Evolutionary conservation across 2,797 vertebrate genomes (phyloP).

Genomic region (Meriones psammophilus): DNA sequence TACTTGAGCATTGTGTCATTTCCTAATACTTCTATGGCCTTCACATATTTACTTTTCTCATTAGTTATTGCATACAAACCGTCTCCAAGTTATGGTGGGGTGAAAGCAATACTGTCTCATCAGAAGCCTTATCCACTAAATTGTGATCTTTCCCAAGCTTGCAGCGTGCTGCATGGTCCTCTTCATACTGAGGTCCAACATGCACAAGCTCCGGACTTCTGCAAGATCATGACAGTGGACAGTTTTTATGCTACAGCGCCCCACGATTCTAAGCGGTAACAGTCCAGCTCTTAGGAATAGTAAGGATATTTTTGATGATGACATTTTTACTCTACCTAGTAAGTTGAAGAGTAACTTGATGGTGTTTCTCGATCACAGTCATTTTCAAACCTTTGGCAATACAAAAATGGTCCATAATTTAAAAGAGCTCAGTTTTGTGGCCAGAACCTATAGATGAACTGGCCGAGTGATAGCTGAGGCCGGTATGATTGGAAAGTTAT

Average conservation of each 20-base stretch:
- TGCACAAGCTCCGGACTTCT: not conserved
- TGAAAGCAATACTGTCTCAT: not conserved
- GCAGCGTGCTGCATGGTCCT: too few relatives aligned
- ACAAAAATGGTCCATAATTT: not conserved
- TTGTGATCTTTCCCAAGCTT: not conserved
- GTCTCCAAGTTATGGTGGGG: not conserved
- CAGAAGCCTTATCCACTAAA: not conserved
- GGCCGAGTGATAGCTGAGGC: not conserved
- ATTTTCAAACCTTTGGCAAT: conserved; percentile 29
- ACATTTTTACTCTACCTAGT: not conserved
- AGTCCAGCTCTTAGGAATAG: too few relatives aligned
- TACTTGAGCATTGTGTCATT: not conserved
- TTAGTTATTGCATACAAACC: not conserved
- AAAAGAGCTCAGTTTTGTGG: not conserved
- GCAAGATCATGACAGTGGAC: not conserved
- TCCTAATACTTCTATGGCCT: not conserved
- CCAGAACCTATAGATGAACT: not conserved
- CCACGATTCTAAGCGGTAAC: not conserved
- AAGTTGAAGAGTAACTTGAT: not conserved
- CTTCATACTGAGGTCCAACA: not conserved
- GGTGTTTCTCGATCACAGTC: not conserved
- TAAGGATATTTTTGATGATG: not conserved
- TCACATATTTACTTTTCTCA: not conserved
- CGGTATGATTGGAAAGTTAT: conserved; percentile 28
- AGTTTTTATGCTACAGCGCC: not conserved